Evolutionary conservation across 30 jellyfish, hydroid and myxozoan genomes (phyloP).

Genomic region (Aurelia aurita complex sp. Pacific): DNA sequence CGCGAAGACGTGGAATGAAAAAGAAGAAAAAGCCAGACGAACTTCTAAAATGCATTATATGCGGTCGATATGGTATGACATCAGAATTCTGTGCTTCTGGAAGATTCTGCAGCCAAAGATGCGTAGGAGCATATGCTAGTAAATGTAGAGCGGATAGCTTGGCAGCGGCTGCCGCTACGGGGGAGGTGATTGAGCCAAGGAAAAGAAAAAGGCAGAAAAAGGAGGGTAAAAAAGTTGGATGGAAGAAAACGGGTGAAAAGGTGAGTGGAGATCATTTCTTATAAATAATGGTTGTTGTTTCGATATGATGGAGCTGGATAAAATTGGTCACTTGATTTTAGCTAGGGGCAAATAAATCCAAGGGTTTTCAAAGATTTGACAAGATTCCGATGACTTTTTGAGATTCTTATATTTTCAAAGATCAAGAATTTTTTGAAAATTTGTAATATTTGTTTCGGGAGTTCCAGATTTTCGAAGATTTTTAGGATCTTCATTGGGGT

Average conservation of each 20-base stretch:
- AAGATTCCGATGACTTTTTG: too few species aligned
- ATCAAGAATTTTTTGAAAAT: too few species aligned
- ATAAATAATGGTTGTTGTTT: not conserved
- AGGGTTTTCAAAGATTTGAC: too few species aligned
- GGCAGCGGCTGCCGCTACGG: conserved; percentile 92
- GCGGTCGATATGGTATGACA: conserved; percentile 93
- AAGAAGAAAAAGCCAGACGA: conserved; percentile 80
- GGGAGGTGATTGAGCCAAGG: conserved; percentile 72
- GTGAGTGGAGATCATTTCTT: not conserved
- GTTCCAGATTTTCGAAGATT: too few species aligned
- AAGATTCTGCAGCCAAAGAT: conserved; percentile 97
- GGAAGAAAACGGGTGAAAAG: conserved; percentile 37
- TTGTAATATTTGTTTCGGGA: too few species aligned
- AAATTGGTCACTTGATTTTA: too few species aligned
- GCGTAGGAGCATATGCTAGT: conserved; percentile 99
- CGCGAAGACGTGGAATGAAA: conserved; percentile 56
- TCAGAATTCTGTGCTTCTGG: conserved; percentile 99
- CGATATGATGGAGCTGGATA: too few species aligned
- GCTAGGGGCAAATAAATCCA: too few species aligned
- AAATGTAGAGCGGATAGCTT: conserved; percentile 90
- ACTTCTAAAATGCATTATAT: conserved; percentile 84
- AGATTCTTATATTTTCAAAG: too few species aligned
- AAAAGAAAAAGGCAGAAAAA: conserved; percentile 60
- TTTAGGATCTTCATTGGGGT: too few species aligned
- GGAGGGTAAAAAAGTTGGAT: conserved; percentile 44